Percentiles rank a stretch among this genome's conserved stretches.
Evolutionary conservation across 2,113 vertebrate species (phyloP).

Genomic region (Phrynosoma blainvillii): DNA sequence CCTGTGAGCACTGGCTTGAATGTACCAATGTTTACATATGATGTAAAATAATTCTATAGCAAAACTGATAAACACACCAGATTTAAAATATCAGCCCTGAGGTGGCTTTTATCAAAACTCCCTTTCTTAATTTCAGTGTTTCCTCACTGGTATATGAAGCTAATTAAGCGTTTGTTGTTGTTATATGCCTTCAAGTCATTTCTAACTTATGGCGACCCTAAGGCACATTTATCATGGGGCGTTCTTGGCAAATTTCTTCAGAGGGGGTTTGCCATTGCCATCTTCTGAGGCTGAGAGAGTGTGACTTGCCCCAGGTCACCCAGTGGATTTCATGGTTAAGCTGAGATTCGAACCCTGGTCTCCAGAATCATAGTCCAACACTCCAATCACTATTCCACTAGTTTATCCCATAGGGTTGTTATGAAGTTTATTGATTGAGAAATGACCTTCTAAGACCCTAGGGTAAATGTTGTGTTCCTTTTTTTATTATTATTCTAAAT

Average conservation of each 20-base stretch:
- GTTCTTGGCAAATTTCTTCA: too few relatives aligned
- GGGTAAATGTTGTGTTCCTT: background rate
- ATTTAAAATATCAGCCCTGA: background rate
- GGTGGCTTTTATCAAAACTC: background rate
- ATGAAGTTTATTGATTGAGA: background rate
- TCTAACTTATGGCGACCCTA: too few relatives aligned
- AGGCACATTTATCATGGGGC: too few relatives aligned
- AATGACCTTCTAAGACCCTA: background rate
- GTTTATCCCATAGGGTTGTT: background rate
- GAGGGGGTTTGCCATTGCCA: too few relatives aligned
- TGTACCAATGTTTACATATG: too few relatives aligned
- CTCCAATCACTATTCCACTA: background rate
- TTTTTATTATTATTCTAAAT: background rate
- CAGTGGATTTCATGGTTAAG: too few relatives aligned
- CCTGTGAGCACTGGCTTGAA: too few relatives aligned
- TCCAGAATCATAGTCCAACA: too few relatives aligned
- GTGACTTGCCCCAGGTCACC: too few relatives aligned
- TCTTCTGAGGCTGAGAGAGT: too few relatives aligned
- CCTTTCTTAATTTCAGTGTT: background rate
- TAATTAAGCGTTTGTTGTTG: background rate
- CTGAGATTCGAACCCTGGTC: too few relatives aligned
- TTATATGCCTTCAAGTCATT: too few relatives aligned
- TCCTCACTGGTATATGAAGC: background rate
- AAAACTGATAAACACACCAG: background rate
- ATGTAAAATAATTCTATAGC: background rate